A percentile compares a stretch with the other conserved stretches of the same genome.
Conservation (phyloP, 2,113 vertebrate species). For the Symphodus melops region DNA sequence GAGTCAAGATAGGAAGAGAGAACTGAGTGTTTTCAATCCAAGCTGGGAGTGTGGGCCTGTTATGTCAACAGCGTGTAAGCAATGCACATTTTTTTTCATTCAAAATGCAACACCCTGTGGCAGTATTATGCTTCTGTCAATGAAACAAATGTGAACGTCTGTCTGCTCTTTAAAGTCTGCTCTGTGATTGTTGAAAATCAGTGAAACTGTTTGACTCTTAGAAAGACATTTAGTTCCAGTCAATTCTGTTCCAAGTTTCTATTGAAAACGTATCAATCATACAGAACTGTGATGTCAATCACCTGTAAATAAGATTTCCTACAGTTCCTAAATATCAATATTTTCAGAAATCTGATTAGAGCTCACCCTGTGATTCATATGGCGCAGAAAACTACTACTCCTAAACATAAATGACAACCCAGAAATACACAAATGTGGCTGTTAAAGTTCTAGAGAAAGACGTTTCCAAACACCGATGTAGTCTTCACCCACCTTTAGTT, state of each 20-base stretch:
- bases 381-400: not conserved
- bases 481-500: not conserved
- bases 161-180: not conserved
- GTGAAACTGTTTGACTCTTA: not conserved
- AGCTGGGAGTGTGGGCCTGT: not conserved
- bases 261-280: not conserved
- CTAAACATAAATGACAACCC: constrained; percentile 13
- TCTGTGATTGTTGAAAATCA: not conserved
- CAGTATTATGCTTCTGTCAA: not conserved
- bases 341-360: not conserved
- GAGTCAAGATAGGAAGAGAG: not conserved
- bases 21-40: constrained; percentile 3
- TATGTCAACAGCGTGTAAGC: not conserved
- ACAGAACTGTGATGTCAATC: not conserved
- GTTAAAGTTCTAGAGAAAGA: constrained; percentile 7
- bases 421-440: not conserved
- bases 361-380: constrained; percentile 1
- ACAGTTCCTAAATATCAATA: not conserved
- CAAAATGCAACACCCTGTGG: not conserved
- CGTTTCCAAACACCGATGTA: not conserved
- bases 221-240: not conserved
- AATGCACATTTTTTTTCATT: not conserved
- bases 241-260: not conserved
- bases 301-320: not conserved
- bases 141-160: not conserved